phyloP scores from a whole-genome alignment of 2,113 vertebrate species.

The Oriolus oriolus region DNA sequence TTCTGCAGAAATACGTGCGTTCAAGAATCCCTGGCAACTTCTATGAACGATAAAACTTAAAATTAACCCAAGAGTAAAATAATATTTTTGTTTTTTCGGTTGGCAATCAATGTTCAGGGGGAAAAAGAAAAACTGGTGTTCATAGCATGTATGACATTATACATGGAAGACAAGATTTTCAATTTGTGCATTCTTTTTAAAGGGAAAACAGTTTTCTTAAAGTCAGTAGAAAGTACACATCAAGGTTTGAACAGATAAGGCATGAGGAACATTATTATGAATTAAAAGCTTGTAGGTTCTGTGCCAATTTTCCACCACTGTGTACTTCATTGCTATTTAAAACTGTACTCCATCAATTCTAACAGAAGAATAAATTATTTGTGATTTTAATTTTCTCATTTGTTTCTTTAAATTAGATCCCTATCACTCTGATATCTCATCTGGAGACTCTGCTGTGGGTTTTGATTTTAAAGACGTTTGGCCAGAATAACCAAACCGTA shows the following conservation, averaged over 20 bases:
- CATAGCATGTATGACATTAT: background rate
- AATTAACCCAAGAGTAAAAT: slow-evolving; percentile 54
- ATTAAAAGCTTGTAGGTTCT: slow-evolving; percentile 71
- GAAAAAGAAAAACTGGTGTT: background rate
- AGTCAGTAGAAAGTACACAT: slow-evolving; percentile 47
- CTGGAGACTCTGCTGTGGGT: slow-evolving; percentile 68
- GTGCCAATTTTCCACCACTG: slow-evolving; percentile 79
- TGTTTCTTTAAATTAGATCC: slow-evolving; percentile 78
- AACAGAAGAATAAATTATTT: slow-evolving; percentile 88
- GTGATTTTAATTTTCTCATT: slow-evolving; percentile 82
- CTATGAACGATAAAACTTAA: slow-evolving; percentile 14
- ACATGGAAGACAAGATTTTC: slow-evolving; percentile 28
- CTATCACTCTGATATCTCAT: slow-evolving; percentile 66
- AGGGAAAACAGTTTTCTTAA: slow-evolving; percentile 37
- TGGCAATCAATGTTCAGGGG: background rate
- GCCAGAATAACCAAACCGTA: slow-evolving; percentile 57
- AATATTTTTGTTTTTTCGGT: background rate
- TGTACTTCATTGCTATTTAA: slow-evolving; percentile 91
- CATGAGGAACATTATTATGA: slow-evolving; percentile 64
- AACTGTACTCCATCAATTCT: slow-evolving; percentile 87
- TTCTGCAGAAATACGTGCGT: background rate
- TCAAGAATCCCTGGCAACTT: slow-evolving; percentile 21
- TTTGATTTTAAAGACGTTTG: slow-evolving; percentile 67
- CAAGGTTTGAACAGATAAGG: slow-evolving; percentile 55
- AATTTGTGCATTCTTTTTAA: slow-evolving; percentile 41